Base-by-base conservation (phyloP, 2,797 vertebrate genomes). In the Gobionotothen gibberifrons region DNA sequence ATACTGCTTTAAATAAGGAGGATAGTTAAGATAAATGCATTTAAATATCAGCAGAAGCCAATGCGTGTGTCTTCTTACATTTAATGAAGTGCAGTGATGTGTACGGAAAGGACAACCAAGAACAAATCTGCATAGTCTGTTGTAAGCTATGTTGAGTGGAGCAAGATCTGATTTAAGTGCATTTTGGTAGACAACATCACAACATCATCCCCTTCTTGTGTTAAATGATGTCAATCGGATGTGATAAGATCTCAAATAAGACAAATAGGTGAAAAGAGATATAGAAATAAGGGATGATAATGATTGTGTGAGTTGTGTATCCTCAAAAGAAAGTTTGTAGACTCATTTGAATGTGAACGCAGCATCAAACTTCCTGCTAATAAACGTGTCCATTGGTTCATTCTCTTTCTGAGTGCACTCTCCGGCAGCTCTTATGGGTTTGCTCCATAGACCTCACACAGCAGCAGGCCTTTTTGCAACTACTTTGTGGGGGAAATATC, bases 251-350 rank as follows among this genome's bases (percentile, higher is more conserved):
- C 40, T 5, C 43, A 17, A 54, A 8, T 15, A 47, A 44, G 40
- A 36, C 51, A 63, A 15, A 26, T 26, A 17, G 66, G 26, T 51
- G 58, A 73, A 63, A 22, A 14, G 68, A 83, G 67, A 46, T 12
- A 39, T 40, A 36, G 48, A 44, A 44, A 75, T 43, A n/a, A 64
- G 1, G 9, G 17, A 17, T 42, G 48, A 21, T 46, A 36, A 11
- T 42, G 43, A 56, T 47, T 36, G 48, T 9, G 32, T 29, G 29
- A 13, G 36, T 26, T 22, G 10, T 52, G 48, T 29, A 13, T 26
- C 26, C 26, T 26, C 4, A 26, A 26, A 26, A 5, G 26, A 26
- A 26, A 26, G 4, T 26, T 5, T 26, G 4, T 26, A 26, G 26
- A 26, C 26, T 26, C 4, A 26, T 26, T 26, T 26, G 26, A 26